Evolutionary conservation across 2,888 invertebrate genomes (phyloP).

Genomic region (Meloe dianella): DNA sequence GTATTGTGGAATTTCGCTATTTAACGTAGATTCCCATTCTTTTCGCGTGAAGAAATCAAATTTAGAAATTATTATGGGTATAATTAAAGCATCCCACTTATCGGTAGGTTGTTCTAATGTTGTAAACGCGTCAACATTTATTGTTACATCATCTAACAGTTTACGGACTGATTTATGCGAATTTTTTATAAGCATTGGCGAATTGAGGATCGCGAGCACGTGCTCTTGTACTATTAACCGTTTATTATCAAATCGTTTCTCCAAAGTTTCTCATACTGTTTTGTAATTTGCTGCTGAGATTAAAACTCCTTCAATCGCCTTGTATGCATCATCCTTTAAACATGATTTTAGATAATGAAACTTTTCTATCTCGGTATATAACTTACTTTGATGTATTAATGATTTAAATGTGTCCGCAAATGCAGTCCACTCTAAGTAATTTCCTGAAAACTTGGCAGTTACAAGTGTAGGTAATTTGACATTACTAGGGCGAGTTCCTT

Average conservation of each 20-base stretch:
- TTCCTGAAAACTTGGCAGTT: too few species aligned
- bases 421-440: not conserved
- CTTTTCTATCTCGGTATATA: not conserved
- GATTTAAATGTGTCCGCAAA: not conserved
- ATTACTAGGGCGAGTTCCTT: too few species aligned
- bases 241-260: slow-evolving; percentile 3
- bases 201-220: not conserved
- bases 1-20: not conserved
- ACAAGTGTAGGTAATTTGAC: too few species aligned
- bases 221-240: not conserved
- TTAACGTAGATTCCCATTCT: not conserved
- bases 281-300: not conserved
- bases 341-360: not conserved
- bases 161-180: not conserved
- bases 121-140: not conserved
- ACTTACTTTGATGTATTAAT: not conserved
- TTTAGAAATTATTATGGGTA: not conserved
- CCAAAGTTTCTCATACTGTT: not conserved
- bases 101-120: not conserved
- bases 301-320: not conserved
- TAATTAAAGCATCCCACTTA: not conserved
- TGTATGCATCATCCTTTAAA: not conserved
- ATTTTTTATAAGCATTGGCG: not conserved
- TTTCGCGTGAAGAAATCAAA: not conserved
- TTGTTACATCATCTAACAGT: slow-evolving; percentile 3